Conservation (phyloP, 1,140 invertebrate species). For the Sesamia nonagrioides region DNA sequence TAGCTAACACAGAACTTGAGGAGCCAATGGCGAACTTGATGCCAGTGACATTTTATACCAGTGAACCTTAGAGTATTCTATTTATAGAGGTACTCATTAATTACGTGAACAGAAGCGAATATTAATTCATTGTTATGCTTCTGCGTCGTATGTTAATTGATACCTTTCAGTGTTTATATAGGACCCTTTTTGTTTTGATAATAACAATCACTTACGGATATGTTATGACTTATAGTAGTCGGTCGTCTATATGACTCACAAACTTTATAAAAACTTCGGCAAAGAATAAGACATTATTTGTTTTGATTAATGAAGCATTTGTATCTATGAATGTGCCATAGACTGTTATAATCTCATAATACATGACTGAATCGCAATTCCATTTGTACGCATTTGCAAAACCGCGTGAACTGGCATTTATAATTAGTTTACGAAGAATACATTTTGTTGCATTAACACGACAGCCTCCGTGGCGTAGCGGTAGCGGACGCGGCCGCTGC, state of each 20-base stretch:
- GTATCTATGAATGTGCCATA: background rate
- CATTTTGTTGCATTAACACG: background rate
- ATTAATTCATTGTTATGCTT: background rate
- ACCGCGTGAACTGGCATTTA: background rate
- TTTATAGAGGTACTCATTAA: too few species aligned
- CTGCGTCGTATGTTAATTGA: background rate
- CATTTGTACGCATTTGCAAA: background rate
- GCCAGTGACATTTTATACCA: too few species aligned
- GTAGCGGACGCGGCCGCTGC: too few species aligned
- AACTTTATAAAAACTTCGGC: too few species aligned
- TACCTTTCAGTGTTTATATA: background rate
- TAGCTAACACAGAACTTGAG: too few species aligned
- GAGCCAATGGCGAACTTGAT: too few species aligned
- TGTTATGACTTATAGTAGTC: too few species aligned
- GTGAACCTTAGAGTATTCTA: too few species aligned
- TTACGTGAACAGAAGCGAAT: background rate
- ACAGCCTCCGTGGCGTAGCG: too few species aligned
- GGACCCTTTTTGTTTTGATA: background rate
- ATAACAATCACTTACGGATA: too few species aligned
- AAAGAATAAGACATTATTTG: background rate
- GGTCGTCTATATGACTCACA: too few species aligned
- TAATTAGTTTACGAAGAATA: background rate
- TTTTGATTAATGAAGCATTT: background rate
- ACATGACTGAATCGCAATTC: background rate
- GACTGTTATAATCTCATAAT: background rate